phyloP scores from a whole-genome alignment of 2,888 invertebrate genomes.

The Mellilla xanthometata region DNA sequence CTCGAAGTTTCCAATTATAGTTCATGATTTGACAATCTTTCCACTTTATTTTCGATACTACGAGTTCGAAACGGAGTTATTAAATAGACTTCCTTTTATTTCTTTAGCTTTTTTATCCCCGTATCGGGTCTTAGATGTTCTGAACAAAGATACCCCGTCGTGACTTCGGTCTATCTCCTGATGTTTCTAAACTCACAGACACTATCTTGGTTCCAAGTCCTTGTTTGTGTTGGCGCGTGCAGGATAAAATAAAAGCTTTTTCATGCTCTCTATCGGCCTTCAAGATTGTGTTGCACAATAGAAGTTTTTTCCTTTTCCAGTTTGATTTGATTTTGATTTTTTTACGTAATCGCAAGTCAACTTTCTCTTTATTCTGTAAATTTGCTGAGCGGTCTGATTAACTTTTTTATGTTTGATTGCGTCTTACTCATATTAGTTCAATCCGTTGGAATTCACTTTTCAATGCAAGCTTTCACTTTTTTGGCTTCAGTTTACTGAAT shows the following conservation, averaged over 20 bases:
- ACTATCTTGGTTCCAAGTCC: conserved; percentile 10
- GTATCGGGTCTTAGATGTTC: not conserved
- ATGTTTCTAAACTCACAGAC: conserved; percentile 7
- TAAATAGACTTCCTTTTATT: not conserved
- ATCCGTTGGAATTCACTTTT: conserved; percentile 40
- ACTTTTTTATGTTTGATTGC: conserved; percentile 39
- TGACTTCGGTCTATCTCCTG: conserved; percentile 5
- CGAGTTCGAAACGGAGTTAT: not conserved
- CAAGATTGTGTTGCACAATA: conserved; percentile 43
- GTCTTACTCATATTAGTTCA: conserved; percentile 30
- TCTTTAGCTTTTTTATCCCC: not conserved
- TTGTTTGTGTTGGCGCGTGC: conserved; percentile 24
- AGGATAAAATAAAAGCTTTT: conserved; percentile 27
- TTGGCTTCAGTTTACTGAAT: conserved; percentile 25
- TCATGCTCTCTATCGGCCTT: conserved; percentile 47
- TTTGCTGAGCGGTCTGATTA: conserved; percentile 55
- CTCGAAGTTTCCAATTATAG: conserved; percentile 26
- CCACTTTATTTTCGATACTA: conserved; percentile 5
- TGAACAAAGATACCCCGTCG: conserved; percentile 6
- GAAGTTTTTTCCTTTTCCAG: conserved; percentile 39
- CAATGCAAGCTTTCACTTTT: conserved; percentile 46
- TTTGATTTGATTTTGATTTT: conserved; percentile 42
- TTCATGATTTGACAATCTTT: conserved; percentile 26
- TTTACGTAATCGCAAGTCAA: conserved; percentile 47
- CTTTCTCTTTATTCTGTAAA: conserved; percentile 66